phyloP scores from a whole-genome alignment of 2,888 invertebrate species.

The Altica lythri region DNA sequence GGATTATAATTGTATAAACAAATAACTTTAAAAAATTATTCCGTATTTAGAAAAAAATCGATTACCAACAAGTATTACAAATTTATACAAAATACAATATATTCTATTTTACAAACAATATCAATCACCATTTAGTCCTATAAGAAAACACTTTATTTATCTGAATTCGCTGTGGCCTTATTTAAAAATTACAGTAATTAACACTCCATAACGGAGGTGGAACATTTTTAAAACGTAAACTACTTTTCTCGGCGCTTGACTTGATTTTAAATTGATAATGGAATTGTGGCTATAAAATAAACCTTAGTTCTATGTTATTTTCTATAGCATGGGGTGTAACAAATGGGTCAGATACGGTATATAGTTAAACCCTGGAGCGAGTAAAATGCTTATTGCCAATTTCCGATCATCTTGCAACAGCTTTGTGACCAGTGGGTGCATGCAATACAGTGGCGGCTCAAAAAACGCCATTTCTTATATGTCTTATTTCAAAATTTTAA shows the following conservation, averaged over 20 bases:
- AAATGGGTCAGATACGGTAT: slow-evolving; percentile 23
- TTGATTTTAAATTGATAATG: slow-evolving; percentile 17
- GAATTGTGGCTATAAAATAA: slow-evolving; percentile 18
- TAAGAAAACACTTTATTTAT: too few species aligned
- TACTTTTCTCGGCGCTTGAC: not conserved
- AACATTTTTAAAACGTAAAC: slow-evolving; percentile 1
- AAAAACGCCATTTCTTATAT: too few species aligned
- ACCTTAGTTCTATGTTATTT: slow-evolving; percentile 14
- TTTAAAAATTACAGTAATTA: slow-evolving; percentile 15
- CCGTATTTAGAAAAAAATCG: too few species aligned
- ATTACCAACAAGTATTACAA: too few species aligned
- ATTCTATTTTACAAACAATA: too few species aligned
- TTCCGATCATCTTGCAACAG: slow-evolving; percentile 18
- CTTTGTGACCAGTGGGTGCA: slow-evolving; percentile 14
- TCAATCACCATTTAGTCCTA: too few species aligned
- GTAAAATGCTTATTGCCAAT: slow-evolving; percentile 20
- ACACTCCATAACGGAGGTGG: slow-evolving; percentile 2
- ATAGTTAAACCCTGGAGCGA: slow-evolving; percentile 15
- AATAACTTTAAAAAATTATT: too few species aligned
- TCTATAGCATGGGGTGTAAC: slow-evolving; percentile 12
- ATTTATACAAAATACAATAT: too few species aligned
- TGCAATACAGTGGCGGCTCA: slow-evolving; percentile 4
- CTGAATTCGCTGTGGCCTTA: too few species aligned
- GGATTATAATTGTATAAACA: too few species aligned
- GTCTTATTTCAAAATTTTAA: too few species aligned